A percentile compares a stretch with the other conserved stretches of the same genome.
phyloP scores from a whole-genome alignment of 2,113 vertebrate genomes.

The Odocoileus hemionus region DNA sequence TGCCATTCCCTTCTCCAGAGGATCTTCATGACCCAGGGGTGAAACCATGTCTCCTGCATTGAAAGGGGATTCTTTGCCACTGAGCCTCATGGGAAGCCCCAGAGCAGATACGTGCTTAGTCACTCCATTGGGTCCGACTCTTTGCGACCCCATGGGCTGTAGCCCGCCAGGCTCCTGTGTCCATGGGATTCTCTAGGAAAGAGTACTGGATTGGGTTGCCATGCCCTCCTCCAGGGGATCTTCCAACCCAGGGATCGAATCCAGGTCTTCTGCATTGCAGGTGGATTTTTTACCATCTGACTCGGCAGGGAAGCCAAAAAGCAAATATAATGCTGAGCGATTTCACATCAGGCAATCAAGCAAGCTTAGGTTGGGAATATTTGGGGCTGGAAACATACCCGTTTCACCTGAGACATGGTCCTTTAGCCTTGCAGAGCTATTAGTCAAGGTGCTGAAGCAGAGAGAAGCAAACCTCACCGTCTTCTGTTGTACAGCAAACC shows the following conservation, averaged over 20 bases:
- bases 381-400: neutral
- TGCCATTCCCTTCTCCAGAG: neutral
- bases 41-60: neutral
- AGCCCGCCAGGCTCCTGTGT: neutral
- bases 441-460: neutral
- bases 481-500: neutral
- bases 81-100: neutral
- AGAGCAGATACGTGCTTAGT: neutral
- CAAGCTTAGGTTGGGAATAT: neutral
- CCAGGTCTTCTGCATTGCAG: neutral
- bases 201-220: neutral
- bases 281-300: neutral
- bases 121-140: neutral
- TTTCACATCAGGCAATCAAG: neutral
- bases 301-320: neutral
- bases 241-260: neutral
- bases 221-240: neutral
- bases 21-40: neutral
- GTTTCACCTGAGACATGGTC: neutral
- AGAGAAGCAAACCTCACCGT: neutral
- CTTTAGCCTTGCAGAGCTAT: neutral
- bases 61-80: neutral
- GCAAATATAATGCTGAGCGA: neutral
- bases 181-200: neutral
- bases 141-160: neutral